Conservation (phyloP, 2,113 vertebrate species). For the Bothrops jararaca region DNA sequence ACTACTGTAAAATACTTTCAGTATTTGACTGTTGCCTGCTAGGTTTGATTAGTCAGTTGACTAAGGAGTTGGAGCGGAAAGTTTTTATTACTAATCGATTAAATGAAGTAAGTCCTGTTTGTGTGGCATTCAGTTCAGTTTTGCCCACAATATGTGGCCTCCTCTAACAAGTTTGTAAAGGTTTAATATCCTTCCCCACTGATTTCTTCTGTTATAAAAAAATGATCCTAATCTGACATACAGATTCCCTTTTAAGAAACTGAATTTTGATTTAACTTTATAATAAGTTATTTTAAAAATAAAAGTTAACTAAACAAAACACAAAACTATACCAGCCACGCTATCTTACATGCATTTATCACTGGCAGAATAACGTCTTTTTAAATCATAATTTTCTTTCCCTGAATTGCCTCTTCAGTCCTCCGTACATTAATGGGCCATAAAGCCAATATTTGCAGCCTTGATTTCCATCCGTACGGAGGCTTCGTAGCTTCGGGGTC, state of each 20-base stretch:
- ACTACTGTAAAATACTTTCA: background rate
- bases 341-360: background rate
- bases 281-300: background rate
- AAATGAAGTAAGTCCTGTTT: background rate
- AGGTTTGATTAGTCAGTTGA: background rate
- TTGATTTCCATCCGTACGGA: conserved; percentile 91
- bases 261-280: background rate
- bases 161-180: background rate
- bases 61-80: background rate
- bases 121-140: background rate
- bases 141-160: background rate
- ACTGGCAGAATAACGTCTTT: conserved; percentile 5
- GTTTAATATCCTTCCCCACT: background rate
- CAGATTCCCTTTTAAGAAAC: background rate
- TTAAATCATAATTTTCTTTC: background rate
- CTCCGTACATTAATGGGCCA: conserved; percentile 88
- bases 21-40: background rate
- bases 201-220: background rate
- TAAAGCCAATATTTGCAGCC: conserved; percentile 90
- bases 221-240: background rate
- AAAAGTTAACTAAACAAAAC: background rate
- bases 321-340: background rate
- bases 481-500: conserved; percentile 91
- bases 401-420: conserved; percentile 66
- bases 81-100: background rate